Evolutionary conservation across 1,140 invertebrate species (phyloP).

Genomic region (Solenopsis invicta): DNA sequence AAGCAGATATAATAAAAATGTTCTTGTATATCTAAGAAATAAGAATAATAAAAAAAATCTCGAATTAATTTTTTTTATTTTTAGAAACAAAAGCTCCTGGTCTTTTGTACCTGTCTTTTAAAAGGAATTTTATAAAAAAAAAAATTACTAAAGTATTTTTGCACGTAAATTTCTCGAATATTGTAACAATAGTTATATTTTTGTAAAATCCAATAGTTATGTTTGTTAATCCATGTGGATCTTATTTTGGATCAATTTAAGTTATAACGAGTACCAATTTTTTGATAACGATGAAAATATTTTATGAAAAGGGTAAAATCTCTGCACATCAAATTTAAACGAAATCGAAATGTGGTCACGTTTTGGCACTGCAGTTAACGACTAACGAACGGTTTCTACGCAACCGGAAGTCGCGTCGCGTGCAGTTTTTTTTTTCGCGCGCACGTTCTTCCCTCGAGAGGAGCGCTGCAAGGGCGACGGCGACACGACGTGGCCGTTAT

Average conservation of each 20-base stretch:
- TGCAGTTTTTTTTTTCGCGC: conserved; percentile 5
- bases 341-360: background rate
- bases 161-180: background rate
- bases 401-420: background rate
- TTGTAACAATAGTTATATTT: no score
- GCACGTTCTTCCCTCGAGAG: background rate
- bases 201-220: background rate
- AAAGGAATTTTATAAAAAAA: background rate
- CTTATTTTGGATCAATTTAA: background rate
- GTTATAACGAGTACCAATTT: background rate
- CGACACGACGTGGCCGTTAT: conserved; percentile 18
- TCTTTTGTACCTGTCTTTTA: background rate
- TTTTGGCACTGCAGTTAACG: background rate
- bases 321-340: background rate
- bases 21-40: background rate
- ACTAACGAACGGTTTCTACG: background rate
- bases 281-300: background rate
- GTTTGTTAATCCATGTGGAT: background rate
- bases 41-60: background rate
- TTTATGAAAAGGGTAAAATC: background rate
- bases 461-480: background rate
- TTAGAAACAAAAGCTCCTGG: background rate
- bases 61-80: conserved; percentile 1
- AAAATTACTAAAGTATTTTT: conserved; percentile 1
- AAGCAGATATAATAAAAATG: conserved; percentile 23